These are phyloP conservation scores for Gallinago jamesoni DNA, from an alignment of 2,113 vertebrate species.

Conservation along the genomic window DNA sequence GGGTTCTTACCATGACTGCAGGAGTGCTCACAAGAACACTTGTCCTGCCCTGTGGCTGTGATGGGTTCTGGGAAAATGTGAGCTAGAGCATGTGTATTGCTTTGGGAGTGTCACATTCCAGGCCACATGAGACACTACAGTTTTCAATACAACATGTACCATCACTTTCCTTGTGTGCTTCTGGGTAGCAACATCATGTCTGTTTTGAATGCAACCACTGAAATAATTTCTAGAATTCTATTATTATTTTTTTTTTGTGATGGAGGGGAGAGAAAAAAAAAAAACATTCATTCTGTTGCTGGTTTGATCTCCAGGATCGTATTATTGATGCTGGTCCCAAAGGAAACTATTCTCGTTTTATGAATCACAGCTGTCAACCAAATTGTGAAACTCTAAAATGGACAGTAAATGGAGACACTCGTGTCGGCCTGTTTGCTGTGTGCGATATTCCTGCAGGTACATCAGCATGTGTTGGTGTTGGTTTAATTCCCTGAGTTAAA, in stretches of 20 bases:
- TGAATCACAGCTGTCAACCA: constrained; percentile 99
- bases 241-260: background rate
- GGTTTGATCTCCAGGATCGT: constrained; percentile 81
- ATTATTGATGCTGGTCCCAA: constrained; percentile 98
- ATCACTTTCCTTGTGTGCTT: background rate
- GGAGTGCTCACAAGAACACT: constrained; percentile 19
- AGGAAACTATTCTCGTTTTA: constrained; percentile 97
- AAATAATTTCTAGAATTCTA: background rate
- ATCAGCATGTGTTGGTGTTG: background rate
- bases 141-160: constrained; percentile 47
- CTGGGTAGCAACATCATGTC: background rate
- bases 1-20: background rate
- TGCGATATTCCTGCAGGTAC: constrained; percentile 92
- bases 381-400: constrained; percentile 99
- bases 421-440: constrained; percentile 93
- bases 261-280: too few species aligned
- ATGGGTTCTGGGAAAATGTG: background rate
- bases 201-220: background rate
- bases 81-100: constrained; percentile 81
- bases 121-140: constrained; percentile 55
- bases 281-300: background rate
- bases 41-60: constrained; percentile 14
- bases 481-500: background rate
- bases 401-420: constrained; percentile 96
- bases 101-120: constrained; percentile 78